Evolutionary conservation across 2,113 vertebrate genomes (phyloP).

Genomic region (Gnathonemus longibarbis): DNA sequence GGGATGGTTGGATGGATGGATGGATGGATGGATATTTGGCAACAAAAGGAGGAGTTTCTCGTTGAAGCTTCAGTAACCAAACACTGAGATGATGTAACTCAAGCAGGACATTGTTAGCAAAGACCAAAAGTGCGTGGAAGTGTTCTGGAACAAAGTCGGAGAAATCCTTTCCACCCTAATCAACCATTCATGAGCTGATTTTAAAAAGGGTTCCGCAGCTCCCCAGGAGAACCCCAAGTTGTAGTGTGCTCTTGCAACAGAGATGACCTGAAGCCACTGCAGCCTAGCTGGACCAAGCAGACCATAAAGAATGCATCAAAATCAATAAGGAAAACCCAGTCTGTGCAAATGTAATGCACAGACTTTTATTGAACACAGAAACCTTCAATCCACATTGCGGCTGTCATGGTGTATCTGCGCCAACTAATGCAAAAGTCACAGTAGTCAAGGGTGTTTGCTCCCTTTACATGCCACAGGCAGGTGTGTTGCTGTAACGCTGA

Average conservation of each 20-base stretch:
- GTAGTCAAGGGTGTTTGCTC: not conserved
- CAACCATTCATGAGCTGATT: not conserved
- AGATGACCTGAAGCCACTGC: not conserved
- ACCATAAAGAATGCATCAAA: not conserved
- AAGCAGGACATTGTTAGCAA: not conserved
- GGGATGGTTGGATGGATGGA: not conserved
- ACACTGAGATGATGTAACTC: not conserved
- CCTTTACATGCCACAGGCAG: not conserved
- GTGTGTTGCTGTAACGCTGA: not conserved
- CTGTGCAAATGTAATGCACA: not conserved
- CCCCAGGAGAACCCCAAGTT: not conserved
- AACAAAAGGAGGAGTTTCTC: not conserved
- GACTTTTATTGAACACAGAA: not conserved
- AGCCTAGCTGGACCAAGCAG: not conserved
- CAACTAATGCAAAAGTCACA: not conserved
- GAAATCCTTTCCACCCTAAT: not conserved
- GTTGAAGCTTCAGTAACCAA: not conserved
- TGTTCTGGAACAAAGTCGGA: not conserved
- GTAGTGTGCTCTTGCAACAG: not conserved
- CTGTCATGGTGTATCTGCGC: not conserved
- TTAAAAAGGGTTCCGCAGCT: not conserved
- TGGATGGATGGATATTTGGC: not conserved
- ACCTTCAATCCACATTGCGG: not conserved
- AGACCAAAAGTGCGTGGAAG: not conserved
- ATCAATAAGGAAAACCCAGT: not conserved